A percentile compares a stretch with the other conserved stretches of the same genome.
Conservation (phyloP, 2,797 vertebrate genomes). For the Adelosebastes latens region DNA sequence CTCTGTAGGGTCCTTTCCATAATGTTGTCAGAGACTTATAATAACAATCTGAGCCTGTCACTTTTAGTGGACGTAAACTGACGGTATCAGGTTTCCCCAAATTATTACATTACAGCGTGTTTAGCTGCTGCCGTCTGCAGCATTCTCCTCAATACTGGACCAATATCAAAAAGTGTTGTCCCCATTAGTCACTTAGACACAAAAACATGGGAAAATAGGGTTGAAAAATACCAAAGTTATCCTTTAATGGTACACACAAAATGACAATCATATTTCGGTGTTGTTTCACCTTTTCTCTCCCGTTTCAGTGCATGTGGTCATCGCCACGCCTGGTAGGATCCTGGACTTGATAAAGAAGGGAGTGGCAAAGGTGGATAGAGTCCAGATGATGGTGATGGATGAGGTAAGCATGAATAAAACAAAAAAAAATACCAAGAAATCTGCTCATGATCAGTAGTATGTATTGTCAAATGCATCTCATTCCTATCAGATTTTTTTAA, state of each 20-base stretch:
- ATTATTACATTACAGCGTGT: too few species aligned
- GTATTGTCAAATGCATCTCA: not conserved
- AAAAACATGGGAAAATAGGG: too few species aligned
- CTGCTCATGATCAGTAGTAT: not conserved
- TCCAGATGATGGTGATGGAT: slow-evolving; percentile 89
- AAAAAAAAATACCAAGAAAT: not conserved
- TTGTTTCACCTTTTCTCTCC: not conserved
- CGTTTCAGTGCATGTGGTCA: slow-evolving; percentile 84
- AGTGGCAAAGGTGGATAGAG: slow-evolving; percentile 84
- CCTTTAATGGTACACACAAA: not conserved
- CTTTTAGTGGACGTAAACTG: too few species aligned
- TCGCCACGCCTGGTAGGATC: slow-evolving; percentile 87
- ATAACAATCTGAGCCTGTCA: too few species aligned
- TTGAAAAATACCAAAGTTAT: too few species aligned
- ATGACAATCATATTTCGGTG: not conserved
- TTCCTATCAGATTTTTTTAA: not conserved
- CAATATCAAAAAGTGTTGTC: too few species aligned
- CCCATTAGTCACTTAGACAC: too few species aligned
- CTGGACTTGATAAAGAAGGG: slow-evolving; percentile 88
- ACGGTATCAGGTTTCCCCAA: too few species aligned
- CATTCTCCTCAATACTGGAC: too few species aligned
- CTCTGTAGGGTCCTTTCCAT: too few species aligned
- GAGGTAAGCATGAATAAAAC: slow-evolving; percentile 74
- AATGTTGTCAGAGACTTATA: too few species aligned
- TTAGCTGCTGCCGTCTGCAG: too few species aligned